These are phyloP conservation scores for Echinometra lucunter DNA, from an alignment of 53 echinoderm and acorn worm genomes.

Conservation along the genomic window DNA sequence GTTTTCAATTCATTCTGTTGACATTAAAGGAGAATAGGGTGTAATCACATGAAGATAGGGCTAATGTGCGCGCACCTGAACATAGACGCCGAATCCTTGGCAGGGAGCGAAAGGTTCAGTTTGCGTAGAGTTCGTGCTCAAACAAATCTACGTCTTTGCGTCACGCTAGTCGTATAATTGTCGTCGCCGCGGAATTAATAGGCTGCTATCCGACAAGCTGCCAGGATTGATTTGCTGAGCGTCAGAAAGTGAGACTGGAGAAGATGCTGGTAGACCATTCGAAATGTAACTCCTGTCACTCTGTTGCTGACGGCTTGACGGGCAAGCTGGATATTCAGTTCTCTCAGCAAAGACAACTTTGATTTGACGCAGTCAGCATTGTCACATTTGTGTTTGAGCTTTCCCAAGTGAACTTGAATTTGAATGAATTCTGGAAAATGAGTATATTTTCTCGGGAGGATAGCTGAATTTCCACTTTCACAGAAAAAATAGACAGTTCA, in stretches of 20 bases:
- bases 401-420: not conserved
- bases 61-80: not conserved
- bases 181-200: constrained; percentile 10
- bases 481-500: not conserved
- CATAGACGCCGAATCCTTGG: not conserved
- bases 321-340: not conserved
- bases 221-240: not conserved
- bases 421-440: not conserved
- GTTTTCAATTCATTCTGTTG: not conserved
- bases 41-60: not conserved
- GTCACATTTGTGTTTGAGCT: not conserved
- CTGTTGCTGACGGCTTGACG: not conserved
- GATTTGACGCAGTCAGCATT: not conserved
- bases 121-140: constrained; percentile 4
- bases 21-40: not conserved
- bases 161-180: constrained; percentile 35
- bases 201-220: not conserved
- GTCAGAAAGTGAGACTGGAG: not conserved
- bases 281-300: not conserved
- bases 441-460: not conserved
- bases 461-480: not conserved
- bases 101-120: not conserved
- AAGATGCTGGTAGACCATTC: not conserved
- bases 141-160: constrained; percentile 8
- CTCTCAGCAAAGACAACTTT: not conserved